phyloP scores from a whole-genome alignment of 1,140 invertebrate genomes.

The Drosophila equinoxialis region DNA sequence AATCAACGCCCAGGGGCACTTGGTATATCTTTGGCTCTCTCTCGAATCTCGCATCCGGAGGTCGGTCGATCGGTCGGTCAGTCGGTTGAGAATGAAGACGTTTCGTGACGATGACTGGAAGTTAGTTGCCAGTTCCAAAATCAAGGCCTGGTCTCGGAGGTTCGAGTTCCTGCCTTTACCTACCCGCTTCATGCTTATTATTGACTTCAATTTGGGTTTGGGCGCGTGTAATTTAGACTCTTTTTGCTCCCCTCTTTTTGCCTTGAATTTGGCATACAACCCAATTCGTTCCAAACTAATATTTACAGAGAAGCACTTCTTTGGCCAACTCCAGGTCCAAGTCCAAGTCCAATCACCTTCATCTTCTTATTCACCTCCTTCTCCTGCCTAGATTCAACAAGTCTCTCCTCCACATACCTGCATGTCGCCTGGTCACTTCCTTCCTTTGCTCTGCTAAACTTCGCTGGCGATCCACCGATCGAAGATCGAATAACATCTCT shows the following conservation, averaged over 20 bases:
- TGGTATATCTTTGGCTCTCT: constrained; percentile 53
- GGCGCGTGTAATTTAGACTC: constrained; percentile 73
- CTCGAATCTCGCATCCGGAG: constrained; percentile 62
- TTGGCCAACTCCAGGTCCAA: constrained; percentile 4
- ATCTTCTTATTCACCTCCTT: constrained; percentile 14
- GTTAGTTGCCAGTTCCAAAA: constrained; percentile 38
- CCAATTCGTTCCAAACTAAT: constrained; percentile 64
- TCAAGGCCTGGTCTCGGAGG: constrained; percentile 15
- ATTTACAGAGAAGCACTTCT: constrained; percentile 52
- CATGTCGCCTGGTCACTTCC: constrained; percentile 55
- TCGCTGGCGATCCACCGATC: constrained; percentile 46
- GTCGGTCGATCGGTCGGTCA: constrained; percentile 46
- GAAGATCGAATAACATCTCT: constrained; percentile 65
- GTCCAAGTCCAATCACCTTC: constrained; percentile 16
- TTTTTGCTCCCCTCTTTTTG: constrained; percentile 29
- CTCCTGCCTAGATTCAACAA: constrained; percentile 38
- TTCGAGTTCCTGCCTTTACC: constrained; percentile 35
- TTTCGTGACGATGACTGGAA: constrained; percentile 77
- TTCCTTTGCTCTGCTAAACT: constrained; percentile 48
- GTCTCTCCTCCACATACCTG: constrained; percentile 40
- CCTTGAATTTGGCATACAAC: constrained; percentile 76
- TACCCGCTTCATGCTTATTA: constrained; percentile 73
- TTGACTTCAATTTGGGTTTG: constrained; percentile 76
- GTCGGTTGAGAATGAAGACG: constrained; percentile 64
- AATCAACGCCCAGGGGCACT: constrained; percentile 72